Base-by-base conservation (phyloP, 2,888 invertebrate genomes). In the Dinocampus coccinellae region DNA sequence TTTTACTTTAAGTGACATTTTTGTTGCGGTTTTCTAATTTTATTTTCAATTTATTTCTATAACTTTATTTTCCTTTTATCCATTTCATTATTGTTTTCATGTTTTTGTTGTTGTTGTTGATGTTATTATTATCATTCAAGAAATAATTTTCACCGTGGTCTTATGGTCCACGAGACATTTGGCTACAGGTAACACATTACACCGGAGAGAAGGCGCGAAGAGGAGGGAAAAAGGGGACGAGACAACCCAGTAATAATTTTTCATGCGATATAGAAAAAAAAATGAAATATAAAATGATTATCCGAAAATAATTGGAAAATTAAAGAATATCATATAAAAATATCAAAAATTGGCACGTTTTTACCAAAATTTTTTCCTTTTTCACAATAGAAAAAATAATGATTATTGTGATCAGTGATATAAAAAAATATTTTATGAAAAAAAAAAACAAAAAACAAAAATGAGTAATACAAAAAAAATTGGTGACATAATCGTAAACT, bases 151-250 rank as follows among this genome's bases (percentile, higher is more conserved):
- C 75, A 80, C 81, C 81, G 79, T 83, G 81, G 79, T 85, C 79
- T 81, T 79, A 82, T 82, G 81, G 81, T 85, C 82, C 83, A 81
- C 82, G 82, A 81, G 83, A 84, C 82, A 83, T 86, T 85, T 86
- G 86, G 84, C 85, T 85, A 83, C 79, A 80, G 80, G 80, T 82
- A 84, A 84, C 82, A 78, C 73, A 71, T 79, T 78, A 73, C 75
- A 74, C 10, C 60, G 24, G 52, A 29, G 53, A 39, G 24, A 63
- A 42, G 61, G 33, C 33, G 36, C 24, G 58, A 42, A 4, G 42
- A n/a, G n/a, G n/a, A n/a, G n/a, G n/a, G n/a, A n/a, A n/a, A n/a
- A n/a, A n/a, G n/a, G n/a, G n/a, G n/a, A n/a, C n/a, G n/a, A n/a
- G n/a, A n/a, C n/a, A n/a, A n/a, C n/a, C 29, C 20, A 20, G 10